phyloP scores from a whole-genome alignment of 2,113 vertebrate genomes.

The Rhea americana region DNA sequence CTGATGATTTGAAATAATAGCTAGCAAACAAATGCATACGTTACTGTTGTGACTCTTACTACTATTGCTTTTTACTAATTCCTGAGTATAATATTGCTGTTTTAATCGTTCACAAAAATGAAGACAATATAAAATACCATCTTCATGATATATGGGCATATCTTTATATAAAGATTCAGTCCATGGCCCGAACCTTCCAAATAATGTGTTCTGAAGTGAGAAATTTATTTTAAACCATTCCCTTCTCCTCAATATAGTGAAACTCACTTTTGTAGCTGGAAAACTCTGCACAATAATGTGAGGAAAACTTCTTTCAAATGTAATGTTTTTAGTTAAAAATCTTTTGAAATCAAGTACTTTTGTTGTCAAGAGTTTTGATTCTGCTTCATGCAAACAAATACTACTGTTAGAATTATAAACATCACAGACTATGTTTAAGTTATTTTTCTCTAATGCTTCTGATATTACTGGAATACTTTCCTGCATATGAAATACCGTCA shows the following conservation, averaged over 20 bases:
- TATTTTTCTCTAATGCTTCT: neutral
- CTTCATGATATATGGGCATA: neutral
- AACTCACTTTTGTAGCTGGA: neutral
- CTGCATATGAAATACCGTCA: neutral
- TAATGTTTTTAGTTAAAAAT: neutral
- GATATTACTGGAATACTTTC: neutral
- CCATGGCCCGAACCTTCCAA: neutral
- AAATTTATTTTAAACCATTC: neutral
- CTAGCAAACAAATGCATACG: conserved; percentile 14
- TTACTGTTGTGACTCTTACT: neutral
- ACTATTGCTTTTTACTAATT: neutral
- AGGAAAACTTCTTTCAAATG: neutral
- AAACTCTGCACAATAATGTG: neutral
- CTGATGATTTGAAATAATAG: conserved; percentile 16
- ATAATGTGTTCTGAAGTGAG: neutral
- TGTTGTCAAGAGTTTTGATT: neutral
- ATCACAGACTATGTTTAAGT: neutral
- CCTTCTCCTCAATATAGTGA: neutral
- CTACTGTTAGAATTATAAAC: neutral
- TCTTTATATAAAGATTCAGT: neutral
- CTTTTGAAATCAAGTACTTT: neutral
- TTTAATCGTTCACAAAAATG: neutral
- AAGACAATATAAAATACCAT: neutral
- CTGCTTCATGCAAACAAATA: neutral
- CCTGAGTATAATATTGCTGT: neutral